A percentile compares a stretch with the other conserved stretches of the same genome.
Evolutionary conservation across 2,888 invertebrate genomes (phyloP).

Genomic region (Halictus ligatus): DNA sequence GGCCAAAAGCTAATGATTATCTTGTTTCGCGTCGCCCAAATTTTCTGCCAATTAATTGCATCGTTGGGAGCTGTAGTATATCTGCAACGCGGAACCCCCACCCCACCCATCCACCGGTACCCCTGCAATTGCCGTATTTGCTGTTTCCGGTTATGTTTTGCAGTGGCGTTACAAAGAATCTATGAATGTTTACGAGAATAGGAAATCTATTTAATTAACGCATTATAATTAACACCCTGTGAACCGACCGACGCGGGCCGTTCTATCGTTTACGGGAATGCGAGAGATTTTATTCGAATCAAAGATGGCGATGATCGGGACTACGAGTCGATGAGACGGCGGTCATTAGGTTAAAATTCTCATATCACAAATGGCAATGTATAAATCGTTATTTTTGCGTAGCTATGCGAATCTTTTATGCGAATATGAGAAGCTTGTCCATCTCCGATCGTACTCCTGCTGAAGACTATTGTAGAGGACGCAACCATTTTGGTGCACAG

Average conservation of each 20-base stretch:
- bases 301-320: neutral
- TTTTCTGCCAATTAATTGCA: neutral
- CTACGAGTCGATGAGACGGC: neutral
- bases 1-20: constrained; percentile 19
- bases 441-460: neutral
- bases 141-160: constrained; percentile 34
- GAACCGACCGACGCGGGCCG: constrained; percentile 25
- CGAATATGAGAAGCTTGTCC: neutral
- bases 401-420: neutral
- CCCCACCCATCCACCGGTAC: neutral
- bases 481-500: constrained; percentile 9
- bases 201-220: constrained; percentile 33
- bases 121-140: constrained; percentile 1
- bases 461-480: neutral
- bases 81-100: neutral
- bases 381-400: neutral
- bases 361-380: neutral
- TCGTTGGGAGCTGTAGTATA: neutral
- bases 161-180: constrained; percentile 14
- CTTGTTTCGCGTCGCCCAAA: constrained; percentile 13
- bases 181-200: constrained; percentile 14
- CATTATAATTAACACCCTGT: constrained; percentile 30
- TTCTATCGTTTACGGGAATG: constrained; percentile 9
- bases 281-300: constrained; percentile 1
- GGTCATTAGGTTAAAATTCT: neutral